phyloP scores from a whole-genome alignment of 2,888 invertebrate genomes.

The Pterobdella sp. region DNA sequence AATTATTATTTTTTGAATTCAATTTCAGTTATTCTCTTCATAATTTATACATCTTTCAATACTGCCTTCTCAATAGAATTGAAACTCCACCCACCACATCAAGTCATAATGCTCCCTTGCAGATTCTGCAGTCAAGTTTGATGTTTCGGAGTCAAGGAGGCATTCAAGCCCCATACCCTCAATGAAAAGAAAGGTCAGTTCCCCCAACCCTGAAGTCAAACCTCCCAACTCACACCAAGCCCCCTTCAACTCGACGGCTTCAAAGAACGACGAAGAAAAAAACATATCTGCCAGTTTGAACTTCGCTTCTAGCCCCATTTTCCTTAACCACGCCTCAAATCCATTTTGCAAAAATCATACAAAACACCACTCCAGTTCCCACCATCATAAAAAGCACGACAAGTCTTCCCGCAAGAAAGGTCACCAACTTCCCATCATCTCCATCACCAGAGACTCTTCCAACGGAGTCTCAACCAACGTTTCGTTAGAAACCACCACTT shows the following conservation, averaged over 20 bases:
- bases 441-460: conserved; percentile 22
- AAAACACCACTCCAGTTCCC: neutral
- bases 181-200: conserved; percentile 33
- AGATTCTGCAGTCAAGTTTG: conserved; percentile 36
- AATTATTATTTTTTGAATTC: too few relatives aligned
- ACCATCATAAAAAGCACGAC: neutral
- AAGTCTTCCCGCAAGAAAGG: neutral
- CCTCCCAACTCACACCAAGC: neutral
- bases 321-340: neutral
- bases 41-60: too few relatives aligned
- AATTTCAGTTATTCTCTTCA: too few relatives aligned
- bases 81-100: too few relatives aligned
- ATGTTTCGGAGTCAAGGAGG: conserved; percentile 33
- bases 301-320: neutral
- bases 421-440: conserved; percentile 15
- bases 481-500: conserved; percentile 6
- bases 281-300: neutral
- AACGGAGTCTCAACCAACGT: conserved; percentile 9
- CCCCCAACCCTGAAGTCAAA: neutral
- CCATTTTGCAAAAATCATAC: neutral
- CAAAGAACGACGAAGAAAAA: neutral
- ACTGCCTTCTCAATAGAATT: too few relatives aligned
- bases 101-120: too few relatives aligned
- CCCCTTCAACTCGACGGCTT: neutral
- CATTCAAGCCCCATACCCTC: conserved; percentile 36